Evolutionary conservation across 2,797 vertebrate species (phyloP), one percentile per base, ranked within the genome.

Genomic region (Ambastaia sidthimunki): DNA sequence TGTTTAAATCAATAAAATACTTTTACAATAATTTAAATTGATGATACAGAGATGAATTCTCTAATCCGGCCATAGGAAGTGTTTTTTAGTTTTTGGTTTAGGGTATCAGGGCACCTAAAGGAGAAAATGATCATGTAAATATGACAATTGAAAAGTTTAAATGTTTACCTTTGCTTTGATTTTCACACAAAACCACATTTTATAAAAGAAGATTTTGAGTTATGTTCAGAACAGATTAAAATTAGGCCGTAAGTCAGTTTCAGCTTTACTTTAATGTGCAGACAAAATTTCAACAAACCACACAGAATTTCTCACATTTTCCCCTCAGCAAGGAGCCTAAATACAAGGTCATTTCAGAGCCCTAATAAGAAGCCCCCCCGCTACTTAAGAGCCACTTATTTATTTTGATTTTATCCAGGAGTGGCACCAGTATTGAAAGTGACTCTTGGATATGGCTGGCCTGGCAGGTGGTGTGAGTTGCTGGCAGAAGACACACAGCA

Each of bases 271-370:
- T 15, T 74, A 69, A 55, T 21, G 12, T 16, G n/a, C 19, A 31
- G 15, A 74, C 62, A 60, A 80, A 82, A 83, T 75, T 57, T 65
- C 55, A 87, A 84, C 85, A 85, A 86, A 89, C 85, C 89, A 70
- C 84, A 48, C 50, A 88, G 88, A 93, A 90, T 90, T 89, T 90
- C 90, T 90, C 89, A 88, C 92, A 91, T 93, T 91, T 93, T 92
- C 89, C 90, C 87, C 92, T 80, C 92, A 92, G 93, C 89, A 9
- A 90, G 92, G 85, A 85, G 78, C 54, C 52, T 34, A 76, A 63
- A 73, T 55, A 86, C 82, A 23, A 76, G 89, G 86, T 91, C 88
- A 88, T 84, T 85, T 76, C 82, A 88, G 87, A 89, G 71, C 84
- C 83, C 82, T 82, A 83, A 66, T 77, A 84, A 85, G 41, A 81